Conservation (phyloP, 1,140 invertebrate genomes). For the Choristoneura fumiferana region DNA sequence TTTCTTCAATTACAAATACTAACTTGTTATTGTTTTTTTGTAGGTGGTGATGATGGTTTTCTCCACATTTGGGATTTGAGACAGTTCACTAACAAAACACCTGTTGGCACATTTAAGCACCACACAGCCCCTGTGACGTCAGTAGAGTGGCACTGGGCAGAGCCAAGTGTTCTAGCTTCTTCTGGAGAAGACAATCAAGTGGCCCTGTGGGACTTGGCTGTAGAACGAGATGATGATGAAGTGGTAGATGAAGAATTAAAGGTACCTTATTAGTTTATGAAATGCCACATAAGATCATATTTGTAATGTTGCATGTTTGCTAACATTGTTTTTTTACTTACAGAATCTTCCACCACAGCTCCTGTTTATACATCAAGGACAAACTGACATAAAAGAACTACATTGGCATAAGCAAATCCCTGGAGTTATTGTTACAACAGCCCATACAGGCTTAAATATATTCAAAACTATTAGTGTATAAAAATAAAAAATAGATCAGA, state of each 20-base stretch:
- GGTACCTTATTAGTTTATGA: no score
- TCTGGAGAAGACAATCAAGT: slow-evolving; percentile 97
- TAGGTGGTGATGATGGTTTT: slow-evolving; percentile 96
- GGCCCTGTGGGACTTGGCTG: slow-evolving; percentile 97
- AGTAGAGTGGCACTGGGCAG: slow-evolving; percentile 97
- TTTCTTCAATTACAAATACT: not conserved
- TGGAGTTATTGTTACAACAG: slow-evolving; percentile 96
- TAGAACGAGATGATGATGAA: slow-evolving; percentile 88
- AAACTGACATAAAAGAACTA: slow-evolving; percentile 98
- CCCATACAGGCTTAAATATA: slow-evolving; percentile 96
- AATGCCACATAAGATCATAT: no score
- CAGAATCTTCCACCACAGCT: slow-evolving; percentile 95
- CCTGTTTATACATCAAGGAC: slow-evolving; percentile 99
- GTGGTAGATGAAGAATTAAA: slow-evolving; percentile 80
- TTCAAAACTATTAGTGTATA: slow-evolving; percentile 99
- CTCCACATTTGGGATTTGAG: slow-evolving; percentile 98
- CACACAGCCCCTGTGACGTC: slow-evolving; percentile 96
- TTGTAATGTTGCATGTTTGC: slow-evolving; percentile 3
- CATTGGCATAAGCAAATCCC: slow-evolving; percentile 99
- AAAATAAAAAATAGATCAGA: slow-evolving; percentile 39
- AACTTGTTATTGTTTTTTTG: slow-evolving; percentile 31
- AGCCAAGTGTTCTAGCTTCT: slow-evolving; percentile 95
- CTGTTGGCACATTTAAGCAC: slow-evolving; percentile 96
- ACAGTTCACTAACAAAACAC: slow-evolving; percentile 88
- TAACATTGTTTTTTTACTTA: slow-evolving; percentile 32